These are phyloP conservation scores for Drosophila prostipennis DNA, from an alignment of 2,888 invertebrate species.

Conservation along the genomic window DNA sequence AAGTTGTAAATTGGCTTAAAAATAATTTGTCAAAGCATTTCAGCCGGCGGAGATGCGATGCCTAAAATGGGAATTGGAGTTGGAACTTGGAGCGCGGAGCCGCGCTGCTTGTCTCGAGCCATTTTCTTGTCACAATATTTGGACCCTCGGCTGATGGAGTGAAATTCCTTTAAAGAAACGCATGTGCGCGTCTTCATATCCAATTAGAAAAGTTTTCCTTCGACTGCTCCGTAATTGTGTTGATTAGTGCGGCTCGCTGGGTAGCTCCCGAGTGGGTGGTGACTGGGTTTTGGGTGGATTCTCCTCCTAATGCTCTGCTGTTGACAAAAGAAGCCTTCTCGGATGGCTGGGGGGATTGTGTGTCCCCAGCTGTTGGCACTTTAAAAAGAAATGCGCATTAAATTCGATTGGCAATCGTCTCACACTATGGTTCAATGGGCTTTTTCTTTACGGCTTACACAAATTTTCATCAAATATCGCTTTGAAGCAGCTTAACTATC, in stretches of 20 bases:
- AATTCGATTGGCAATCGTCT: slow-evolving; percentile 55
- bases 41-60: slow-evolving; percentile 50
- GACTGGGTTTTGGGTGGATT: slow-evolving; percentile 2
- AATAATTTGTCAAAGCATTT: slow-evolving; percentile 81
- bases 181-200: slow-evolving; percentile 80
- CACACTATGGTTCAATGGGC: slow-evolving; percentile 55
- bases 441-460: slow-evolving; percentile 52
- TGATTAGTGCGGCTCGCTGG: slow-evolving; percentile 77
- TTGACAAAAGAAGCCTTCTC: slow-evolving; percentile 34
- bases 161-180: slow-evolving; percentile 73
- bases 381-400: slow-evolving; percentile 58
- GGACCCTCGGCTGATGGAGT: slow-evolving; percentile 58
- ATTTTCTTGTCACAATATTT: slow-evolving; percentile 72
- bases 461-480: slow-evolving; percentile 71
- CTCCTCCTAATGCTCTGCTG: slow-evolving; percentile 3
- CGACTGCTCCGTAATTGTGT: slow-evolving; percentile 76
- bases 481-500: slow-evolving; percentile 50
- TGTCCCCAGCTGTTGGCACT: slow-evolving; percentile 47
- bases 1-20: slow-evolving; percentile 82
- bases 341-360: slow-evolving; percentile 11
- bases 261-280: slow-evolving; percentile 13
- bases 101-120: slow-evolving; percentile 41
- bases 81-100: slow-evolving; percentile 19
- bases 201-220: slow-evolving; percentile 78
- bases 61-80: slow-evolving; percentile 36